These are phyloP conservation scores for Epicampocera succincta DNA, from an alignment of 2,888 invertebrate genomes.

Conservation along the genomic window DNA sequence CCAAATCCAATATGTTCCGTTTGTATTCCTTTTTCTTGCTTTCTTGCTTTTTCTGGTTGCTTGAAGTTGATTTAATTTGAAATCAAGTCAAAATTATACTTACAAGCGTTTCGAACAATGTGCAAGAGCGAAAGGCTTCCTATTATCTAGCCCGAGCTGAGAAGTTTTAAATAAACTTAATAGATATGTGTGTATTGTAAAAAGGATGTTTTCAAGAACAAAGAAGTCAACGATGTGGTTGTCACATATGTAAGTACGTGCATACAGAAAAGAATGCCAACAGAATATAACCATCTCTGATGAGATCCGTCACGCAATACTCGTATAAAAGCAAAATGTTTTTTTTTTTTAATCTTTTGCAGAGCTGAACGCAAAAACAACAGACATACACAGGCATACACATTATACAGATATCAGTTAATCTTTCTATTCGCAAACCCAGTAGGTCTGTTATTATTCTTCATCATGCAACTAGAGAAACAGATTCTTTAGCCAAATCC, in stretches of 20 bases:
- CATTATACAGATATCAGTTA: neutral
- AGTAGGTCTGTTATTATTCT: too few relatives aligned
- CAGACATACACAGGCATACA: neutral
- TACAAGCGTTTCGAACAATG: constrained; percentile 30
- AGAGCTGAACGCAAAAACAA: constrained; percentile 36
- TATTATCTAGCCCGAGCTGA: neutral
- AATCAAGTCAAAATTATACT: constrained; percentile 51
- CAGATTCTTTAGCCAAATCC: too few relatives aligned
- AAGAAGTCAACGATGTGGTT: constrained; percentile 8
- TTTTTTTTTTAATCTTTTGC: constrained; percentile 19
- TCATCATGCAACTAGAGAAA: too few relatives aligned
- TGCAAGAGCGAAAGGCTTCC: constrained; percentile 32
- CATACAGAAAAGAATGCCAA: constrained; percentile 10
- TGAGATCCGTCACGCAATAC: constrained; percentile 40
- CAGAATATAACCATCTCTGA: constrained; percentile 37
- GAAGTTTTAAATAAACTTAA: constrained; percentile 40
- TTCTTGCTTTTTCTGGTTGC: neutral
- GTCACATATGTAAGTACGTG: neutral
- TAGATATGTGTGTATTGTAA: constrained; percentile 18
- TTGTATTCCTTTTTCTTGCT: constrained; percentile 1
- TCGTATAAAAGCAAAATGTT: constrained; percentile 47
- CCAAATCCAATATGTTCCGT: constrained; percentile 53
- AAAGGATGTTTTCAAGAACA: constrained; percentile 9
- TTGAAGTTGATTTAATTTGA: constrained; percentile 33
- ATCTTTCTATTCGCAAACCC: too few relatives aligned